Base-by-base conservation (phyloP, 2,888 invertebrate species). In the Drosophila formosana region DNA sequence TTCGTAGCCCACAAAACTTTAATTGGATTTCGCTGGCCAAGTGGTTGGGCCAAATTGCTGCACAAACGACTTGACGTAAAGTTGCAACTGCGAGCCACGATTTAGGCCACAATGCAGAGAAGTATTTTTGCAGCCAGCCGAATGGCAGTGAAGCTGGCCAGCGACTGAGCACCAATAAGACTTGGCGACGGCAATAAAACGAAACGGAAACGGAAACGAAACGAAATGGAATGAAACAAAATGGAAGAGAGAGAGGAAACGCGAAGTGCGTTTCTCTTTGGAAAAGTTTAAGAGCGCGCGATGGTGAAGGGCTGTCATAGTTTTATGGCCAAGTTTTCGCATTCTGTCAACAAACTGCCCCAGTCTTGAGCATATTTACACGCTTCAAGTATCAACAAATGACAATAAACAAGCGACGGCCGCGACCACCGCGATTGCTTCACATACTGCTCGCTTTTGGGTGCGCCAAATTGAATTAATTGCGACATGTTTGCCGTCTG, bases 361-460 rank as follows among this genome's bases (percentile, higher is more conserved):
- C 62, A 49, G 18, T 78, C 75, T 78, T 75, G 62, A 61, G 75
- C 75, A 65, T 75, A 76, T 76, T 76, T 75, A 66, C 79, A 79
- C 65, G 79, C 75, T 70, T 70, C 55, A 58, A 75, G 79, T 78
- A 55, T 55, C 70, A 66, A 65, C 55, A 70, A 78, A 75, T 53
- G 47, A 79, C 65, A 78, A 75, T 60, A 69, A 75, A 78, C 64
- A 69, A 78, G 39, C 41, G 39, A 18, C 41, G 56, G 49, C 26
- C 13, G 6, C 41, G n/a, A 37, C 43, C 6, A 50, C 53, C 11
- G 18, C 45, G 34, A 55, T 46, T 50, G 37, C 45, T 50, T 63
- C 68, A 68, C 69, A 74, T 75, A 78, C 67, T 66, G 78, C 67
- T 41, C 45, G 13, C 4, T 18, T 18, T 18, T 18, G 18, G 18